Evolutionary conservation across 1,140 invertebrate species (phyloP), one percentile per base, ranked within the genome.

Genomic region (Thaumatotibia leucotreta): DNA sequence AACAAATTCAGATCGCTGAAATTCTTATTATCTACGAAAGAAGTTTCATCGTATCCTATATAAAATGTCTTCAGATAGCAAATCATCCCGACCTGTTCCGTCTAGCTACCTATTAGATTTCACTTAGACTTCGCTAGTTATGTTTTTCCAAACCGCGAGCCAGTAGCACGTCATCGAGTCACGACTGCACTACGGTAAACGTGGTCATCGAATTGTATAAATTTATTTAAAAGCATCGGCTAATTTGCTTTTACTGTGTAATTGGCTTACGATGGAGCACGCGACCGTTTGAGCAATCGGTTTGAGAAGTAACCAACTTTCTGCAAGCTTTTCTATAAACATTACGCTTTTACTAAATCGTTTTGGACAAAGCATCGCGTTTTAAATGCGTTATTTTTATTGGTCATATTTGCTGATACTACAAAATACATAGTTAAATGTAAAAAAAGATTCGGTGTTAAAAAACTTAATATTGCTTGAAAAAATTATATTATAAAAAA

Each of bases 201-300:
- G 23, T 58, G 52, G 23, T 58, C 24, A 58, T 24, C n/a, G 52
- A 58, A 58, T 58, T 27, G 23, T 58, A 58, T 58, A 58, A 24
- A 58, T 58, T 58, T 54, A 54, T 54, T 54, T 58, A 27, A 27
- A 58, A 58, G 52, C 52, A 31, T 58, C 52, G 52, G 52, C 52
- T 58, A 58, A 58, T 58, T 58, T 58, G 29, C 61, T 62, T 62
- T 62, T 62, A 62, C 61, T 33, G 31, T 33, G 61, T 62, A 62
- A 62, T 62, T 62, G 61, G 61, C 32, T 62, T 45, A 33, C 17
- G 32, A 62, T 32, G 14, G 32, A 32, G n/a, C 61, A 62, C 31
- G 29, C 61, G 31, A 23, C 27, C 29, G 17, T 33, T 35, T 62
- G 61, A 35, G 31, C 29, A 35, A 22, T 62, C 17, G 14, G 17